These are phyloP conservation scores for Amblyraja radiata DNA, from an alignment of 2,797 vertebrate genomes.

Conservation along the genomic window DNA sequence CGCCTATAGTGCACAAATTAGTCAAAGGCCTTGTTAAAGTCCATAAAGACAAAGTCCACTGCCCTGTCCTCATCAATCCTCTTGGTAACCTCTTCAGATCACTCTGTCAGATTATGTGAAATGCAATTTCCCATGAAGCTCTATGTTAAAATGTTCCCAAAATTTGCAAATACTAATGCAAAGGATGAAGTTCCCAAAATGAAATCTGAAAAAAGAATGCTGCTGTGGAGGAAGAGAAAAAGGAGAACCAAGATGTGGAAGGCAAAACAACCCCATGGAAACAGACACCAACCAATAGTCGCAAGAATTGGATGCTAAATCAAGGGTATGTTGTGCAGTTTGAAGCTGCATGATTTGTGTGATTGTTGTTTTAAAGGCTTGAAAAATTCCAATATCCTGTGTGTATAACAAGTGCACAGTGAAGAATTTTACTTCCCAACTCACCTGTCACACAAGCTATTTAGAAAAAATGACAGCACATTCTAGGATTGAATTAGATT, in stretches of 20 bases:
- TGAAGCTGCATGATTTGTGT: conserved; percentile 18
- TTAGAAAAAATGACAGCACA: not conserved
- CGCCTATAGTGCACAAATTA: no score
- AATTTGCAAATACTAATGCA: conserved; percentile 78
- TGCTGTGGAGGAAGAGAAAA: not conserved
- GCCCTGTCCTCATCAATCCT: no score
- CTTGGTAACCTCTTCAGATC: no score
- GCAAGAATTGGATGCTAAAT: not conserved
- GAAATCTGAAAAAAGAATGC: conserved; percentile 4
- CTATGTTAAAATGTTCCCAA: conserved; percentile 97
- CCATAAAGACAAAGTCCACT: no score
- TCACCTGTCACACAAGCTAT: conserved; percentile 15
- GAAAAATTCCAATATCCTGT: not conserved
- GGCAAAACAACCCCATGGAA: not conserved
- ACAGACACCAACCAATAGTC: not conserved
- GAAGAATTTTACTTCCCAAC: not conserved
- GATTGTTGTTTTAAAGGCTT: conserved; percentile 3
- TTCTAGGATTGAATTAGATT: not conserved
- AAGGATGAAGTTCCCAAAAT: conserved; percentile 57
- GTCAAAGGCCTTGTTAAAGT: no score
- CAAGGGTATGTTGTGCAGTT: not conserved
- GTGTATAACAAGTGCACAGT: conserved; percentile 25
- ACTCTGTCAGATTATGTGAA: no score
- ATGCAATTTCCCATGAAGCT: conserved; percentile 53
- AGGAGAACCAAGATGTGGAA: not conserved